phyloP scores from a whole-genome alignment of 1,140 invertebrate genomes.

The Zophobas atratus region DNA sequence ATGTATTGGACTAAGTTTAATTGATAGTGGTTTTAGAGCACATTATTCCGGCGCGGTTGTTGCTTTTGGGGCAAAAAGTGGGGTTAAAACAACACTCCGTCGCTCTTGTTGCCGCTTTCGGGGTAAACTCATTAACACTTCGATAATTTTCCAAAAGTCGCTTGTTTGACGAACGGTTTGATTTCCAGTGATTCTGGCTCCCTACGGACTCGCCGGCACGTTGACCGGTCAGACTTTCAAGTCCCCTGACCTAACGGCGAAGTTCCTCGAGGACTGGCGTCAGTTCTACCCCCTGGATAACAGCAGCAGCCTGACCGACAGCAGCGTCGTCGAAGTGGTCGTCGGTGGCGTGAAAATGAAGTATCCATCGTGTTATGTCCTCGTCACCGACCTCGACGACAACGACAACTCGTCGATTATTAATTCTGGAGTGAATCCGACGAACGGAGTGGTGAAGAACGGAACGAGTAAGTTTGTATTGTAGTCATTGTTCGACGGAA shows the following conservation, averaged over 20 bases:
- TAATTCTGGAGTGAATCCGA: conserved; percentile 11
- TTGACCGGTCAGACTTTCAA: conserved; percentile 89
- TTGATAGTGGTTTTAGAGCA: no score
- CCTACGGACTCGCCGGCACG: conserved; percentile 92
- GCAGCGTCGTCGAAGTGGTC: conserved; percentile 72
- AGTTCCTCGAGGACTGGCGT: conserved; percentile 93
- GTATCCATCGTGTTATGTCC: conserved; percentile 94
- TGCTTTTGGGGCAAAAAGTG: no score
- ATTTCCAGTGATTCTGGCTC: conserved; percentile 90
- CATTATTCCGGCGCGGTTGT: no score
- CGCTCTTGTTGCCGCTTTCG: not conserved
- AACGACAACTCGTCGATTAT: conserved; percentile 55
- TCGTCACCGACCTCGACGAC: conserved; percentile 92
- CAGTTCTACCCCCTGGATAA: conserved; percentile 92
- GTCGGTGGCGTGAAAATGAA: conserved; percentile 93
- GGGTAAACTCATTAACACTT: no score
- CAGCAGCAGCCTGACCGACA: conserved; percentile 66
- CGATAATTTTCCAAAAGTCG: not conserved
- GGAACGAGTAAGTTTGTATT: conserved; percentile 32
- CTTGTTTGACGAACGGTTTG: conserved; percentile 27
- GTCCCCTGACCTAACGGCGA: conserved; percentile 81
- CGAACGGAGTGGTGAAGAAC: conserved; percentile 34
- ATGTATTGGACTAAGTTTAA: no score
- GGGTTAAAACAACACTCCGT: not conserved
- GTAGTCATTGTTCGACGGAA: not conserved